Base-by-base conservation (phyloP, 1,140 invertebrate species). In the Eufriesea mexicana region DNA sequence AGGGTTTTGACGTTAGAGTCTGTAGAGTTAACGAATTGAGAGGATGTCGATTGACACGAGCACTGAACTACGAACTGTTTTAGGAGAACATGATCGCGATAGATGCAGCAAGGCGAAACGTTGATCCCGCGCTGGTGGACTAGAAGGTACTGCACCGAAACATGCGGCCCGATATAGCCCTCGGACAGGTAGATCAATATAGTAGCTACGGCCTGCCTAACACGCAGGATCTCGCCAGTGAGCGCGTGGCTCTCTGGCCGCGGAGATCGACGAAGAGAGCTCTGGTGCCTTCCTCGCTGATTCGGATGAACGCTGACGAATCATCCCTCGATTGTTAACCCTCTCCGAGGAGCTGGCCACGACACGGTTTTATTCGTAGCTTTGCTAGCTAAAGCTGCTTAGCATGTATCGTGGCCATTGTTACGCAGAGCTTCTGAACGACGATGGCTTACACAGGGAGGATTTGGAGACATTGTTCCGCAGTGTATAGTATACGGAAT, bases 181-280 rank as follows among this genome's bases (percentile, higher is more conserved):
- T 91, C 81, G 84, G 75, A 89, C 86, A 90, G 89, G 89, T 91
- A 91, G 89, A 91, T 92, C 91, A 92, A 92, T 92, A 92, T 91
- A 91, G 86, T 87, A 85, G 89, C 83, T 67, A 86, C 84, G 84
- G 84, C 80, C 66, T 83, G 86, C 84, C 86, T 79, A 89, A 80
- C 89, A 90, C 88, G 86, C 89, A 89, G 84, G 86, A 89, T 86
- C 83, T 90, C 79, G 74, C 79, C 76, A 77, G 76, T 75, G 70
- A 79, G 72, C 83, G 82, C 76, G 85, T 74, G 76, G 49, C 51
- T 67, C 76, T 79, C 59, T 59, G 54, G 2, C 74, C 71, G 71
- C 42, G 14, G 55, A 78, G 73, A 84, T 80, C 73, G 79, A 79
- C 61, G 25, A 12, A 14, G 49, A 51, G 16, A 8, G 45, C 20